Evolutionary conservation across 2,113 vertebrate genomes (phyloP), one percentile per base, ranked within the genome.

Genomic region (Cromileptes altivelis): DNA sequence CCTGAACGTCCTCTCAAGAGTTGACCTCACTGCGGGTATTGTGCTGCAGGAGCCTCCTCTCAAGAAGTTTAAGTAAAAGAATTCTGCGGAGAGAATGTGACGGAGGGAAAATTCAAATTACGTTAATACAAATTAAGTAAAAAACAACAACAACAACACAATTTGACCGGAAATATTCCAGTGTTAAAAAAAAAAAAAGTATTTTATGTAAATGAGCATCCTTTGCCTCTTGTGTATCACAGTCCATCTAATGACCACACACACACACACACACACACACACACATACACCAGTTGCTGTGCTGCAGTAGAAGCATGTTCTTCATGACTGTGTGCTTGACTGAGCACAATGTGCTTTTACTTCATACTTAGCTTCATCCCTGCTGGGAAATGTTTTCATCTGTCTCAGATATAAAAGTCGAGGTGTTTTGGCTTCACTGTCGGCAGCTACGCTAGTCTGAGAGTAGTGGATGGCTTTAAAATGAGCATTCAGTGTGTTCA

Each of bases 261-360:
- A 52, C 50, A 52, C 58, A 61, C 25, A 62, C 61, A 61, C 25
- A 62, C 61, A 63, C 61, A 47, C 40, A 52, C 50, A 52, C 50
- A 52, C 30, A 23, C 53, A 52, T 21, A 45, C 65, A 64, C 21
- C 23, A 27, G 37, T 61, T 18, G 37, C 47, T 85, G 42, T 84
- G 55, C 67, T 83, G 70, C 61, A 79, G 85, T 69, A 69, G 69
- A 68, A 83, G 85, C 84, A 85, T 86, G 83, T 56, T 79, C 56
- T 63, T 63, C 74, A 75, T 60, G 47, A 49, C 78, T 70, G 76
- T 49, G 60, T 85, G 82, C 71, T 80, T 86, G 71, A 63, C 86
- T 79, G 57, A 90, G 75, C 70, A 70, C 25, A 9, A 10, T 37
- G 64, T 50, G 81, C 58, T 63, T 81, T n/a, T 56, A 75, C 23